Evolutionary conservation across 2,888 invertebrate genomes (phyloP), one percentile per base, ranked within the genome.

Genomic region (Synanthedon myopaeformis): DNA sequence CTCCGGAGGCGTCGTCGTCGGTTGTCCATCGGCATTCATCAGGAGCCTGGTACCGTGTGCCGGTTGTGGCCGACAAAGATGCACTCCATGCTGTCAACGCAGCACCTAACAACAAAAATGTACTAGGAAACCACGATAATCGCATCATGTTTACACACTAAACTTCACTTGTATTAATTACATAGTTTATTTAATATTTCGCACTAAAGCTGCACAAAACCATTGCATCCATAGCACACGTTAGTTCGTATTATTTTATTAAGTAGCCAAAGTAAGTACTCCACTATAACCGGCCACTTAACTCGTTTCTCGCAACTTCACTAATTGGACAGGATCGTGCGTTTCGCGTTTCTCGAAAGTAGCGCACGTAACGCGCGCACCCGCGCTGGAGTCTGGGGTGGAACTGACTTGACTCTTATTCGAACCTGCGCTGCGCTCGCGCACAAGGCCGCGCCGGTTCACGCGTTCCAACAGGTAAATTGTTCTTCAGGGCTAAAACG

Each of bases 21-120:
- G 92, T 90, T 63, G 92, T 91, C 93, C 93, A 93, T 68, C 92
- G 92, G 86, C 94, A 94, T 80, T 94, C 93, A 80, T 93, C 93
- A 61, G 93, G 94, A 66, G 93, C 93, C 73, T 93, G 93, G 79
- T 94, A 93, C 59, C 93, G 90, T 74, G 93, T 79, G 57, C 86
- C 85, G 48, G 81, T 81, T 56, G 79, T 82, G 51, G 84, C 86
- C 67, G 85, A 87, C 66, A 88, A 72, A 59, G 87, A 88, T 58
- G 86, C 86, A 72, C 81, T 73, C 74, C 73, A 76, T 64, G 78
- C 81, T 59, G 79, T 76, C 65, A 78, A 66, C 64, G 76, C 72
- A 59, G 77, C 78, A 70, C 80, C 77, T 57, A 86, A 73, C 81
- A 84, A 81, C 70, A 86, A 67, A 61, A 82, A 65, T 67, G 76